Conservation (phyloP, 2,113 vertebrate genomes). For the Microcebus griseorufus region DNA sequence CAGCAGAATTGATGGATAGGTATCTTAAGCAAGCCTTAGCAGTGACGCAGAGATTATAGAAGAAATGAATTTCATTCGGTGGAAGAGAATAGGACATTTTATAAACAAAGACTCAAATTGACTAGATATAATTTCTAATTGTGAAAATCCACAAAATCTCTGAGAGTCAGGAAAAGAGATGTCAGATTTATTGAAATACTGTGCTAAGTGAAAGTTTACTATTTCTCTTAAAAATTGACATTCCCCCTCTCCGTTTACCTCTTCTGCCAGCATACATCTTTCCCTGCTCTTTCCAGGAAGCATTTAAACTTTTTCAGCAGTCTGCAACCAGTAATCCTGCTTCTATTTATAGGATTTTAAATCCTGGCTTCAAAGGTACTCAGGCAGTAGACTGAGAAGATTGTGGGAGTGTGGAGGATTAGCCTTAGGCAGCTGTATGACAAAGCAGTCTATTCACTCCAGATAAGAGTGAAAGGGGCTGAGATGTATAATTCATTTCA, state of each 20-base stretch:
- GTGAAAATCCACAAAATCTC: constrained; percentile 48
- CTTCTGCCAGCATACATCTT: background rate
- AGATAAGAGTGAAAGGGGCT: constrained; percentile 75
- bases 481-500: constrained; percentile 73
- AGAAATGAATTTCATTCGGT: background rate
- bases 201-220: constrained; percentile 62
- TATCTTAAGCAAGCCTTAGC: background rate
- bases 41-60: background rate
- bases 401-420: constrained; percentile 87
- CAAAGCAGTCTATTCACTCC: constrained; percentile 83
- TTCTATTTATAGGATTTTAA: constrained; percentile 89
- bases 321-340: constrained; percentile 85
- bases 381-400: constrained; percentile 86
- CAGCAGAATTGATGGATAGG: background rate
- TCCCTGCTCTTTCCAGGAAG: constrained; percentile 75
- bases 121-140: constrained; percentile 32
- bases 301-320: constrained; percentile 82
- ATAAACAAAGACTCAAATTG: constrained; percentile 21
- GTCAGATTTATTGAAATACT: constrained; percentile 70
- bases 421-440: constrained; percentile 82
- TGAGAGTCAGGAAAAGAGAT: background rate
- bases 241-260: constrained; percentile 23
- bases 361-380: constrained; percentile 82
- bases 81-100: background rate
- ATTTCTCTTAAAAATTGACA: constrained; percentile 67